A percentile compares a stretch with the other conserved stretches of the same genome.
Evolutionary conservation across 1,140 invertebrate species (phyloP).

Genomic region (Parasteatoda tepidariorum): DNA sequence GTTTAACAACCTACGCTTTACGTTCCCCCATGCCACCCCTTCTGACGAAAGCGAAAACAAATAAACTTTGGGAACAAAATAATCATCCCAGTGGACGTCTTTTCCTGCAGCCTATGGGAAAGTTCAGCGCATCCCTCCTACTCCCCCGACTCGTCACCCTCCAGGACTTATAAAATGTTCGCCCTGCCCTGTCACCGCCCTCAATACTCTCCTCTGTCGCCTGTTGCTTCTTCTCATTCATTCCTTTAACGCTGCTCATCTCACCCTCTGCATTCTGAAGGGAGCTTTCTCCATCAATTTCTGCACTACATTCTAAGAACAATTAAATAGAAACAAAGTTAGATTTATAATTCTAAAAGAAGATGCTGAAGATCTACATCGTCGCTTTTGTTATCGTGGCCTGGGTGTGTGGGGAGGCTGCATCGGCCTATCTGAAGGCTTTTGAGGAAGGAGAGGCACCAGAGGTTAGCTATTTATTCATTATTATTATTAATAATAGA

Average conservation of each 20-base stretch:
- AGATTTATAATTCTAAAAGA: neutral
- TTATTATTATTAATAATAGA: neutral
- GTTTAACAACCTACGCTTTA: too few species aligned
- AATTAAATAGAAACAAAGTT: too few species aligned
- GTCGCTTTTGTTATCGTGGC: constrained; percentile 12
- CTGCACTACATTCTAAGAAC: too few species aligned
- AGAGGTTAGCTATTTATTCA: neutral
- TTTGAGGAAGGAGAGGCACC: constrained; percentile 26
- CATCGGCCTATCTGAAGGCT: constrained; percentile 18
- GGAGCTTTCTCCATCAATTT: too few species aligned
- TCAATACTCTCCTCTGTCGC: neutral
- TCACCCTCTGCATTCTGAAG: too few species aligned
- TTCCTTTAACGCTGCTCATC: neutral
- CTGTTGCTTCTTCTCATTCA: neutral
- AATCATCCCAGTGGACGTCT: neutral
- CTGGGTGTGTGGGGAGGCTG: constrained; percentile 23
- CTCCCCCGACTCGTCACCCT: neutral
- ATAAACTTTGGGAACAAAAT: neutral
- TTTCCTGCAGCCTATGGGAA: neutral
- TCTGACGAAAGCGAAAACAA: neutral
- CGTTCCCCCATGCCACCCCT: too few species aligned
- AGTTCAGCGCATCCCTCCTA: neutral
- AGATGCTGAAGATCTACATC: constrained; percentile 4
- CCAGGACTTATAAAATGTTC: neutral
- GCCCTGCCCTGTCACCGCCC: constrained; percentile 4